These are phyloP conservation scores for Catharus minimus DNA, from an alignment of 2,113 vertebrate genomes.

Conservation along the genomic window DNA sequence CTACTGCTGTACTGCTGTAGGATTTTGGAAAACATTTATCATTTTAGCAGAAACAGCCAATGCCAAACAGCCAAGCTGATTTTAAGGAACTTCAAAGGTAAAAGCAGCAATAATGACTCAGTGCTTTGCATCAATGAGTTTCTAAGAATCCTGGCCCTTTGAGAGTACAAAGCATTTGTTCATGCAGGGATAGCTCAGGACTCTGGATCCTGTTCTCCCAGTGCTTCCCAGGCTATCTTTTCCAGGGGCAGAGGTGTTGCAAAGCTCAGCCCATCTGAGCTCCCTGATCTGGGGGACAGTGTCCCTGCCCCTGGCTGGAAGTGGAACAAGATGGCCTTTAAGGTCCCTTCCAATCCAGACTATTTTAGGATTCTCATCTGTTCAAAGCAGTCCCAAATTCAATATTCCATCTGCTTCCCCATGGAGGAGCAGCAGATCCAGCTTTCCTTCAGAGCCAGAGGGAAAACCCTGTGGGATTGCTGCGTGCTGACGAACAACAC, in stretches of 20 bases:
- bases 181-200: background rate
- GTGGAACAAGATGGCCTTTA: background rate
- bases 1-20: background rate
- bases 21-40: background rate
- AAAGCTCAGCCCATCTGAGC: background rate
- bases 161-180: background rate
- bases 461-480: constrained; percentile 20
- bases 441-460: background rate
- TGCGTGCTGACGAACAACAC: background rate
- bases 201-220: background rate
- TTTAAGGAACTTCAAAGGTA: background rate
- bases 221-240: background rate
- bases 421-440: background rate
- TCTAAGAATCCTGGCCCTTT: background rate
- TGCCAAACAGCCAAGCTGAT: background rate
- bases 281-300: background rate
- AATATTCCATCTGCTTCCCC: background rate
- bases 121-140: background rate
- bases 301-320: background rate
- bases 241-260: background rate
- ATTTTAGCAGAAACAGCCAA: background rate
- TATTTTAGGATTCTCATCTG: background rate
- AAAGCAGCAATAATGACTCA: background rate
- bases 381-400: background rate
- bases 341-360: background rate